A percentile compares a stretch with the other conserved stretches of the same genome.
Conservation (phyloP, 2,113 vertebrate genomes). For the Chroicocephalus ridibundus region DNA sequence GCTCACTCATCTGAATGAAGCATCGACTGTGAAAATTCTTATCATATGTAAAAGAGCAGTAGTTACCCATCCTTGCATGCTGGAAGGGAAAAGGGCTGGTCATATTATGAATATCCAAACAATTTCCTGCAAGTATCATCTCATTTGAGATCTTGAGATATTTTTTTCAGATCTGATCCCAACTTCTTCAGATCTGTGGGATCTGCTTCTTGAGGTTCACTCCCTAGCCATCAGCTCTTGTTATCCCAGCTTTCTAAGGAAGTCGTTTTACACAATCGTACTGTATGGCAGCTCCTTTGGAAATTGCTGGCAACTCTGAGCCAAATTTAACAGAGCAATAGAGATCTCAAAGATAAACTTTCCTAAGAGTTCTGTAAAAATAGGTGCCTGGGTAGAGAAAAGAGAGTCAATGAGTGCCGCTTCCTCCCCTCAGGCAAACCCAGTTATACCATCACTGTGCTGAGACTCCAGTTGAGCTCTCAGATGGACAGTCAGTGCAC, state of each 20-base stretch:
- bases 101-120: not conserved
- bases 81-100: not conserved
- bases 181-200: not conserved
- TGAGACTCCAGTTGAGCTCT: not conserved
- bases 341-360: not conserved
- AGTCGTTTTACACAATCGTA: not conserved
- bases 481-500: not conserved
- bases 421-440: not conserved
- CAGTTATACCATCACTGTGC: not conserved
- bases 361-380: not conserved
- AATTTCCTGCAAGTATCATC: not conserved
- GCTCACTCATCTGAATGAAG: not conserved
- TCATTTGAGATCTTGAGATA: not conserved
- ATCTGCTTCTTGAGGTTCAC: not conserved
- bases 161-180: not conserved
- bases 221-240: not conserved
- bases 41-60: not conserved
- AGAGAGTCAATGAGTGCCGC: not conserved
- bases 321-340: not conserved
- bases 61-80: not conserved
- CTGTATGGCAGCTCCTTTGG: not conserved
- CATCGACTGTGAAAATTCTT: not conserved
- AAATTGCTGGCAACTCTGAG: not conserved
- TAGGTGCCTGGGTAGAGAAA: not conserved
- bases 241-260: conserved; percentile 9